Conservation (phyloP, 2,113 vertebrate genomes). For the Sinosuthora webbiana region DNA sequence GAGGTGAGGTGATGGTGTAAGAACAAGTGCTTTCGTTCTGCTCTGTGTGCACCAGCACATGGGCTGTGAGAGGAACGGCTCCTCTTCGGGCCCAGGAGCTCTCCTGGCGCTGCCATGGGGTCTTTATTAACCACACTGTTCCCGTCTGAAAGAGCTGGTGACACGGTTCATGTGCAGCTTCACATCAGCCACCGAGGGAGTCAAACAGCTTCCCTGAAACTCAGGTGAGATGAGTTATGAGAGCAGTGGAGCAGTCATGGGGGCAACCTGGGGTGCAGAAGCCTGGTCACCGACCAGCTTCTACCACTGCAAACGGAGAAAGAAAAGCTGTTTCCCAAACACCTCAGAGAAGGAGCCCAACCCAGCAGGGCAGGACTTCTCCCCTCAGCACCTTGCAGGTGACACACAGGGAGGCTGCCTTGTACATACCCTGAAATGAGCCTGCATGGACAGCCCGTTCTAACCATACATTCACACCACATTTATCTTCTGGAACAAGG, state of each 20-base stretch:
- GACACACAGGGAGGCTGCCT: not conserved
- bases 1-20: not conserved
- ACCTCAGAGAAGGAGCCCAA: rapidly evolving
- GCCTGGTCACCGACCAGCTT: not conserved
- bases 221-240: not conserved
- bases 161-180: rapidly evolving
- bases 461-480: rapidly evolving
- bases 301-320: rapidly evolving
- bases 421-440: rapidly evolving
- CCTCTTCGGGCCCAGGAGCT: rapidly evolving
- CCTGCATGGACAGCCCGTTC: rapidly evolving
- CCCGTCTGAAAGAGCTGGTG: rapidly evolving
- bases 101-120: rapidly evolving
- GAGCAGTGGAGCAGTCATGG: not conserved
- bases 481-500: not conserved
- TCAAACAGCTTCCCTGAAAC: not conserved
- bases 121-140: not conserved
- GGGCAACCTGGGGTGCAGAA: not conserved
- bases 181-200: not conserved
- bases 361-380: not conserved
- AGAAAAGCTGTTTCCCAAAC: not conserved
- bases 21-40: rapidly evolving
- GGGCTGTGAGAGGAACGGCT: not conserved
- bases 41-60: rapidly evolving
- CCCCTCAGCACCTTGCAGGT: not conserved